Evolutionary conservation across 2,113 vertebrate genomes (phyloP), one percentile per base, ranked within the genome.

Genomic region (Marmota flaviventris): DNA sequence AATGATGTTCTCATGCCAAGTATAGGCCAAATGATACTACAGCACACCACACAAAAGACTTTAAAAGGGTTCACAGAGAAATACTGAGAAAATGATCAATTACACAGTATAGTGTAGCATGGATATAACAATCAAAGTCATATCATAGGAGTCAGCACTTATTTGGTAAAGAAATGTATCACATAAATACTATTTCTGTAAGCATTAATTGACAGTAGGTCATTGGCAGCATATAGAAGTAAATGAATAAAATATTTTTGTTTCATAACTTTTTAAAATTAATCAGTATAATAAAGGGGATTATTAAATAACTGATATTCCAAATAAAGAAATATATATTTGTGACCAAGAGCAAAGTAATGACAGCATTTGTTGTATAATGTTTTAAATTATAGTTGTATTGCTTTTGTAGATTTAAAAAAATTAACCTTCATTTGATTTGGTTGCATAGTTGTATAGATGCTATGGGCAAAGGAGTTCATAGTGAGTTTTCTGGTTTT

Each of bases 291-390:
- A 39, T 69, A 75, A 94, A 82, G 39, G 83, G 29, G 20, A 67
- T 37, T 73, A 67, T 72, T 69, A 86, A 96, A 83, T 76, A 39
- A 78, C 51, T 85, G 9, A 63, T 39, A 34, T 79, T 90, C 32
- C 84, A 95, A 91, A 65, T 70, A 48, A 91, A 94, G 16, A 39
- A 25, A 4, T 61, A 34, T 34, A 25, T 56, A 75, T n/a, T 56
- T 93, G 56, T 88, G 8, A 67, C 27, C 77, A 65, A 89, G 61
- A 58, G 22, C 32, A 76, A 96, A 93, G 65, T n/a, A 96, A 75
- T 92, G 29, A 78, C 2, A 94, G 53, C 27, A 79, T 61, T 4
- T 73, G 39, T 82, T 39, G 56, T 79, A 5, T 79, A n/a, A 29
- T 56, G n/a, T 4, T 89, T 83, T 93, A 81, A 81, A 81, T 67